Evolutionary conservation across 2,113 vertebrate genomes (phyloP), one percentile per base, ranked within the genome.

Genomic region (Cepphus grylle): DNA sequence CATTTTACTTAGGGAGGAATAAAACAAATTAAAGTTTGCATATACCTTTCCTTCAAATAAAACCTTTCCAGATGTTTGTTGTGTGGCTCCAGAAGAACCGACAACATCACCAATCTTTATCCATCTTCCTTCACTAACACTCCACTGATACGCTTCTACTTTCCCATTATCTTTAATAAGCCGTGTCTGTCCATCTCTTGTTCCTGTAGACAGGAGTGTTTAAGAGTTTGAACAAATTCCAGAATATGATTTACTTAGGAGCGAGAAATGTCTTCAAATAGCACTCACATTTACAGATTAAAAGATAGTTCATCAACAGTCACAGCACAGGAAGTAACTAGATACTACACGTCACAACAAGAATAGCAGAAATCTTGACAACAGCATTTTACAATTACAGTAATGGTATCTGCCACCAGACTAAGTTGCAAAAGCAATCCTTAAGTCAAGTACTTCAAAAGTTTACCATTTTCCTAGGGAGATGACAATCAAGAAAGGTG

Each of bases 71-170:
- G 99, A 99, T 14, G 98, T 99, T 97, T 99, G 98, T 72, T 99
- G 98, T 77, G 98, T 99, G 77, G 97, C 98, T 97, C 98, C 98
- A 72, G 99, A 99, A 82, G 99, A 99, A 45, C 99, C 99, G n/a
- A 99, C 99, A 61, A 99, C 99, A 86, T 99, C 99, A 2, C 99
- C 99, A 19, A 99, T 99, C 98, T 99, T 99, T 94, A 99, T 90
- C 99, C 99, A 99, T 94, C 99, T 99, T 58, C 70, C 91, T 89
- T 98, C 98, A 91, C 97, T 97, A 77, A 97, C 76, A 59, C 98
- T 98, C 98, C 98, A 99, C 27, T 99, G 98, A 96, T 98, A 99
- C 2, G 98, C 98, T 98, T 99, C 98, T 19, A 99, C 98, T 92
- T 97, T 98, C n/a, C 96, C 98, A 47, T 93, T 95, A 78, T 98